These are phyloP conservation scores for Mus spretus DNA, from an alignment of 2,797 vertebrate species.

Conservation along the genomic window DNA sequence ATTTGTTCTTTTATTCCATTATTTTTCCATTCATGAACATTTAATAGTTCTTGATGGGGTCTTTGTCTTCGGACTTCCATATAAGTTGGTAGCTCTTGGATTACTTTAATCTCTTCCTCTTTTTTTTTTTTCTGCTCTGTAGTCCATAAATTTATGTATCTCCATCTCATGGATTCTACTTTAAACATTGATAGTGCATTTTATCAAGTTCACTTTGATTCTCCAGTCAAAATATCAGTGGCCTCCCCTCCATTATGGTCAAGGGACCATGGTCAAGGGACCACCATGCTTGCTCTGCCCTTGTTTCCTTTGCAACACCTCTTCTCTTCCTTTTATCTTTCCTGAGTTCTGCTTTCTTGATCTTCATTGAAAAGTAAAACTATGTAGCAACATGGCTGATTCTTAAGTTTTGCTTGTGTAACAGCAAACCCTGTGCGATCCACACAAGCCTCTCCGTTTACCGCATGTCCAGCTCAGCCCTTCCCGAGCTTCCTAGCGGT, in stretches of 20 bases:
- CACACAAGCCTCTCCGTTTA: neutral
- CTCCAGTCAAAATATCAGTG: neutral
- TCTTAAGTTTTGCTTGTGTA: neutral
- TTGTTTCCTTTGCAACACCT: neutral
- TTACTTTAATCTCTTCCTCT: neutral
- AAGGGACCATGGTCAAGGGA: neutral
- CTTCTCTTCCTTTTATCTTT: neutral
- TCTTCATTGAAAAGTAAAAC: constrained; percentile 37
- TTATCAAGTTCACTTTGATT: neutral
- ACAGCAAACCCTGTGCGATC: neutral
- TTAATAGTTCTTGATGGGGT: neutral
- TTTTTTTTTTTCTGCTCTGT: neutral
- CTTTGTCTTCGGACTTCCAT: constrained; percentile 17
- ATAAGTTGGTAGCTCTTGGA: neutral
- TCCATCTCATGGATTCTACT: neutral
- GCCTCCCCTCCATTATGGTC: neutral
- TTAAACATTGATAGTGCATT: neutral
- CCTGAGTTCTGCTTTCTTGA: neutral
- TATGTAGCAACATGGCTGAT: neutral
- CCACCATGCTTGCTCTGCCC: neutral
- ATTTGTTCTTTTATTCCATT: neutral
- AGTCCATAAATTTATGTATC: neutral
- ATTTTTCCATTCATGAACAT: neutral
- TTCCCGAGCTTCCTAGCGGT: neutral
- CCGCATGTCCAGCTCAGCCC: neutral